Evolutionary conservation across 1,140 invertebrate genomes (phyloP).

Genomic region (Eumeta japonica): DNA sequence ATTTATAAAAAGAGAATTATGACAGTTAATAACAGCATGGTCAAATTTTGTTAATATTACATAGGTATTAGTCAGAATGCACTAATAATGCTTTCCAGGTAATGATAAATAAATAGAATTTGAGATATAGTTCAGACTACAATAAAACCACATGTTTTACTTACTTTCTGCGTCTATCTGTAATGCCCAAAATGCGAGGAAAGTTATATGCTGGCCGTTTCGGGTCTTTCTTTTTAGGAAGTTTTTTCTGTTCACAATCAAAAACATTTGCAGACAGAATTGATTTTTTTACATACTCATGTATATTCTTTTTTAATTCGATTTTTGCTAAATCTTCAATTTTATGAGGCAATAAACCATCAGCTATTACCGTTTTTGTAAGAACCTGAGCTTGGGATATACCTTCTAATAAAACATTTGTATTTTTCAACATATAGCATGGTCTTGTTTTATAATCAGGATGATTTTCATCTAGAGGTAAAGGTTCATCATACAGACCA

Average conservation of each 20-base stretch:
- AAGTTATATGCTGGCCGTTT: conserved; percentile 70
- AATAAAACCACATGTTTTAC: too few species aligned
- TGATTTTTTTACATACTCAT: conserved; percentile 59
- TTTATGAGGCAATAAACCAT: conserved; percentile 61
- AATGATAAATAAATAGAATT: too few species aligned
- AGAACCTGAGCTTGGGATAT: conserved; percentile 69
- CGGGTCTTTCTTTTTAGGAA: conserved; percentile 71
- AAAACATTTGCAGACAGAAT: conserved; percentile 72
- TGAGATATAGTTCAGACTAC: too few species aligned
- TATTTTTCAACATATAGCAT: conserved; percentile 61
- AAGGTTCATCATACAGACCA: conserved; percentile 34
- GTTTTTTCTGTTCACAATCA: conserved; percentile 73
- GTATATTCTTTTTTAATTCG: conserved; percentile 51
- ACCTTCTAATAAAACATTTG: conserved; percentile 69
- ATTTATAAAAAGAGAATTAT: too few species aligned
- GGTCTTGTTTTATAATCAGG: conserved; percentile 64
- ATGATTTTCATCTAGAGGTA: conserved; percentile 57
- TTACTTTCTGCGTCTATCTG: conserved; percentile 70
- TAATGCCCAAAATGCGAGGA: conserved; percentile 71
- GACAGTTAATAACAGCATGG: too few species aligned
- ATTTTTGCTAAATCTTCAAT: conserved; percentile 52
- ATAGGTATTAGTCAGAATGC: too few species aligned
- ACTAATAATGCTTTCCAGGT: too few species aligned
- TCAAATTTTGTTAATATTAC: too few species aligned
- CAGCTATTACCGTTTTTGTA: conserved; percentile 70